Base-by-base conservation (phyloP, 2,797 vertebrate genomes). In the Gobio occitaniae region DNA sequence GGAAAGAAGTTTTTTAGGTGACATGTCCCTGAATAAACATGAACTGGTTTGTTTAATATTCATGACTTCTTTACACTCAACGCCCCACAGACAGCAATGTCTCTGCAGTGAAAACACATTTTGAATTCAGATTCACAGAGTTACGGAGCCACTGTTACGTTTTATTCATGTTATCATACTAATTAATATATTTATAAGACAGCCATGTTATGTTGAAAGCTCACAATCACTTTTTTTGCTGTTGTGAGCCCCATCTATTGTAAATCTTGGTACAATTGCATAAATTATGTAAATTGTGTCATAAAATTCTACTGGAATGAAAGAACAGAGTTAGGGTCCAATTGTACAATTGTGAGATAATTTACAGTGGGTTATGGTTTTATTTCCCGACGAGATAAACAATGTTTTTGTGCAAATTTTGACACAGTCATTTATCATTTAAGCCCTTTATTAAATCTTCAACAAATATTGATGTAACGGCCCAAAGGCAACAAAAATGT, bases 31-130 rank as follows among this genome's bases (percentile, higher is more conserved):
- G 92, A 95, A 95, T 94, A 95, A 94, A 93, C 93, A 95, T 94
- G 88, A 93, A 88, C 59, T 84, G 76, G 80, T 83, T 93, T 90
- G 91, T 95, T 94, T 93, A 95, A 93, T 94, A 95, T 96, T 93
- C 93, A 95, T 90, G 90, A 88, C 80, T 82, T 94, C 92, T 93
- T 94, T 93, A 94, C 93, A 91, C 93, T 36, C 90, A 90, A 86
- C 90, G 90, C 70, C 47, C 56, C 36, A 38, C 32, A 74, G 61
- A 66, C 81, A 70, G 61, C 16, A 63, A 21, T 68, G 80, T 77
- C 80, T 82, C 84, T 65, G 44, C 82, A 74, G 74, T 41, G 50
- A 69, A 82, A 85, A 77, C 82, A 65, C 79, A 68, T 13, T 56
- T n/a, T 83, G 84, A 78, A 83, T 78, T 78, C 71, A 63, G 50